phyloP scores from a whole-genome alignment of 2,113 vertebrate genomes.

The Semnornis frantzii region DNA sequence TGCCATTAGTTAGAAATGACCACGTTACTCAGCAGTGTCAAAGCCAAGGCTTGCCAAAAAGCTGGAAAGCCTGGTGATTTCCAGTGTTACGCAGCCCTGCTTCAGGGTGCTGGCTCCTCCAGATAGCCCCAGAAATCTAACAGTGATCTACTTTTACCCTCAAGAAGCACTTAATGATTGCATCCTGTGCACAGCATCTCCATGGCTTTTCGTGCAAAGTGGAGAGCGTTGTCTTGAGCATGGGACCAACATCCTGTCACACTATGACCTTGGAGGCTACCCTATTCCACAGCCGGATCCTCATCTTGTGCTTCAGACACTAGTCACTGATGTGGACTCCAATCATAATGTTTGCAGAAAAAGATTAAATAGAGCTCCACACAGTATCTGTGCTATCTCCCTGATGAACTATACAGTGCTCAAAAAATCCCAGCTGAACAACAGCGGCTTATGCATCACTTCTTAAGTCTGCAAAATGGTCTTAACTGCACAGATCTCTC shows the following conservation, averaged over 20 bases:
- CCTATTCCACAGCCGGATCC: background rate
- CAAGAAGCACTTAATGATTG: background rate
- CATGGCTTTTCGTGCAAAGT: background rate
- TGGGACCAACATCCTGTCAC: background rate
- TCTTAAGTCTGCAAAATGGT: background rate
- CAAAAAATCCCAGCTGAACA: background rate
- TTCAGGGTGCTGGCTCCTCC: background rate
- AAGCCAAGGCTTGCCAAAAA: conserved; percentile 30
- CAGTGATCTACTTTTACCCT: background rate
- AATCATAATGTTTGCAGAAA: background rate
- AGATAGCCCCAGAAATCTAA: background rate
- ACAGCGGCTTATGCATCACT: background rate
- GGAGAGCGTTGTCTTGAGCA: background rate
- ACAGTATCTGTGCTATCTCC: background rate
- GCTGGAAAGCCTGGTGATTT: background rate
- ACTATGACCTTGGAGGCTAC: background rate
- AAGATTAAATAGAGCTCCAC: background rate
- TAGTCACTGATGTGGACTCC: background rate
- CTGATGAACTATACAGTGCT: background rate
- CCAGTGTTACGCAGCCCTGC: background rate
- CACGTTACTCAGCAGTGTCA: conserved; percentile 29
- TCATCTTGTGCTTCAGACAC: background rate
- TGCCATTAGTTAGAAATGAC: conserved; percentile 58
- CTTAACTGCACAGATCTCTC: background rate
- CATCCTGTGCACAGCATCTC: background rate